Evolutionary conservation across 2,113 vertebrate species (phyloP).

Genomic region (Nyctibius bracteatus): DNA sequence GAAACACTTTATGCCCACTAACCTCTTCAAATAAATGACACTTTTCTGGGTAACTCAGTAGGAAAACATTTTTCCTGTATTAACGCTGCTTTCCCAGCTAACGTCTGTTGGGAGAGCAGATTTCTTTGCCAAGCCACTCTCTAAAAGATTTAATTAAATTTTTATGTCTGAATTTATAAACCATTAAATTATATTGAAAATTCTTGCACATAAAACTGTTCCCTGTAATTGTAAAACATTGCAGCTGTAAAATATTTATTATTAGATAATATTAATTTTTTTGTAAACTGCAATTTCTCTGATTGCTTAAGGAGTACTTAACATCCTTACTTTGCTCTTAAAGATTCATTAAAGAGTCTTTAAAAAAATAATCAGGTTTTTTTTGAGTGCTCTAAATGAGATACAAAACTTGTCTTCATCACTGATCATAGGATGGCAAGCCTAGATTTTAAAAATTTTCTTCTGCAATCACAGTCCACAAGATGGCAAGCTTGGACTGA

Average conservation of each 20-base stretch:
- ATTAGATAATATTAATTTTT: not conserved
- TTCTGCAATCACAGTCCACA: conserved; percentile 9
- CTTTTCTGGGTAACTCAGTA: not conserved
- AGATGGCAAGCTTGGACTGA: conserved; percentile 67
- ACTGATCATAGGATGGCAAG: not conserved
- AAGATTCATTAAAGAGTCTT: not conserved
- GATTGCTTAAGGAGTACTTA: not conserved
- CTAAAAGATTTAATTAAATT: conserved; percentile 38
- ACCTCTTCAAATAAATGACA: not conserved
- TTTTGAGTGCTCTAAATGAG: not conserved
- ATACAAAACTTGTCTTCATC: not conserved
- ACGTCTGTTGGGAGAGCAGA: not conserved
- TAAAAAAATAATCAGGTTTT: not conserved
- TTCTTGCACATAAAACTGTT: not conserved
- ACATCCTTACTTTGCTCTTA: not conserved
- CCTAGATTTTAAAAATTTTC: not conserved
- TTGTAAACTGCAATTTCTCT: not conserved
- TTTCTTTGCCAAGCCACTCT: not conserved
- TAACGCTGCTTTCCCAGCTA: not conserved
- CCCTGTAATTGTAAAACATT: not conserved
- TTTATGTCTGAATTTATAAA: conserved; percentile 51
- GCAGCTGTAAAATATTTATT: conserved; percentile 28
- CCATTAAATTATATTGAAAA: conserved; percentile 37
- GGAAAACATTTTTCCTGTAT: not conserved
- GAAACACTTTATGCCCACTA: not conserved